Evolutionary conservation across 2,113 vertebrate species (phyloP), one percentile per base, ranked within the genome.

Genomic region (Phalacrocorax carbo): DNA sequence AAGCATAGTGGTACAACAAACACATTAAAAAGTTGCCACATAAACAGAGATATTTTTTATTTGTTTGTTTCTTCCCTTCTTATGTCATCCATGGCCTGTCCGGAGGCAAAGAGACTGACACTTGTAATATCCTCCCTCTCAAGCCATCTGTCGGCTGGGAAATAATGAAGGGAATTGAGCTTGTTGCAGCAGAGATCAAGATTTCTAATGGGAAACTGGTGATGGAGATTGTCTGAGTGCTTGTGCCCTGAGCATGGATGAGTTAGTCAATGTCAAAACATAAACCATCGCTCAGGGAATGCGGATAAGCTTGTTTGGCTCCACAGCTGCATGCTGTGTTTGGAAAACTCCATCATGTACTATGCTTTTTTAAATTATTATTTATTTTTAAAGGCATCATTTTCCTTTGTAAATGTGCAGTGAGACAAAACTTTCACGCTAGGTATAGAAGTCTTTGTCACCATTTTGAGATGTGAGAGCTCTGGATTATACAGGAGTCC

Each of bases 221-320:
- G 95, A 96, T 95, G 87, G 95, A 97, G 91, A 97, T 90, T 91
- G 87, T 97, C 84, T 96, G 90, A 86, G 72, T 78, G 54, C 88
- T 94, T 96, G 86, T 96, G 95, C 93, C 94, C 80, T 96, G 82
- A 96, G 97, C 94, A 86, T 49, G 57, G 94, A 95, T 79, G 90
- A 97, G 92, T 97, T 96, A 96, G 92, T 97, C 96, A 96, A 93
- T 97, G 94, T 97, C 97, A 97, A 94, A 95, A 97, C 44, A 82
- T 30, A 69, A 93, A 83, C 72, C 72, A 92, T 97, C 60, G n/a
- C 85, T 85, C 94, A 89, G 38, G 86, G 77, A 88, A 81, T 62
- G 80, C 80, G 73, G 83, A 84, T 96, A 91, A 94, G 70, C 81
- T 58, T 83, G 73, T 95, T 84, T 83, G 81, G 77, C 60, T 88